Percentiles rank a stretch among this genome's conserved stretches.
These are phyloP conservation scores for Pangasius larnaudii DNA, from an alignment of 2,797 vertebrate genomes.

Conservation along the genomic window DNA sequence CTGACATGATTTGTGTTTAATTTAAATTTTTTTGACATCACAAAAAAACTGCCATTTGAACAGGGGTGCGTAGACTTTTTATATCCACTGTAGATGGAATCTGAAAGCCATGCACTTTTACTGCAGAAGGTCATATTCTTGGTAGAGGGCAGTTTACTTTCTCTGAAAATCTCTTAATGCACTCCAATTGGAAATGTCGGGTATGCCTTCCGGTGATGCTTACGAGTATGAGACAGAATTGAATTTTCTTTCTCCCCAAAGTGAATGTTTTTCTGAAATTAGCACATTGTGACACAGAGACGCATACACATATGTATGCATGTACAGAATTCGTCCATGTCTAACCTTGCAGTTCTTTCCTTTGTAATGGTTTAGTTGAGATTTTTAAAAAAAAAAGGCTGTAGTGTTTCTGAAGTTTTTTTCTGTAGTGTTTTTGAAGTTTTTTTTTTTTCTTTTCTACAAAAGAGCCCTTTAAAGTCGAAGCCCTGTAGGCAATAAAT, in stretches of 20 bases:
- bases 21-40: too few species aligned
- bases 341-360: neutral
- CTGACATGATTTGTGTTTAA: too few species aligned
- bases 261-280: slow-evolving; percentile 12
- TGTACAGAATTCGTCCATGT: neutral
- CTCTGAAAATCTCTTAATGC: slow-evolving; percentile 39
- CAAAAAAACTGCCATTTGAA: too few species aligned
- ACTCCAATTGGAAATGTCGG: slow-evolving; percentile 50
- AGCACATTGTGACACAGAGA: neutral
- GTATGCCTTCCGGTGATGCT: slow-evolving; percentile 45
- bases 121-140: slow-evolving; percentile 52
- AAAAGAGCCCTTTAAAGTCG: slow-evolving; percentile 34
- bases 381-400: neutral
- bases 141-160: slow-evolving; percentile 55
- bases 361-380: slow-evolving; percentile 27
- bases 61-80: too few species aligned
- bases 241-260: slow-evolving; percentile 23
- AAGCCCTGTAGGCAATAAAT: slow-evolving; percentile 44
- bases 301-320: neutral
- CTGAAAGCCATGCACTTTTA: slow-evolving; percentile 64
- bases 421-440: neutral
- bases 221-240: slow-evolving; percentile 36
- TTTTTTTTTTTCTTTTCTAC: neutral
- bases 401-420: neutral
- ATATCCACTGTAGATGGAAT: slow-evolving; percentile 54